Evolutionary conservation across 2,113 vertebrate species (phyloP).

Genomic region (Dolichallabes microphthalmus): DNA sequence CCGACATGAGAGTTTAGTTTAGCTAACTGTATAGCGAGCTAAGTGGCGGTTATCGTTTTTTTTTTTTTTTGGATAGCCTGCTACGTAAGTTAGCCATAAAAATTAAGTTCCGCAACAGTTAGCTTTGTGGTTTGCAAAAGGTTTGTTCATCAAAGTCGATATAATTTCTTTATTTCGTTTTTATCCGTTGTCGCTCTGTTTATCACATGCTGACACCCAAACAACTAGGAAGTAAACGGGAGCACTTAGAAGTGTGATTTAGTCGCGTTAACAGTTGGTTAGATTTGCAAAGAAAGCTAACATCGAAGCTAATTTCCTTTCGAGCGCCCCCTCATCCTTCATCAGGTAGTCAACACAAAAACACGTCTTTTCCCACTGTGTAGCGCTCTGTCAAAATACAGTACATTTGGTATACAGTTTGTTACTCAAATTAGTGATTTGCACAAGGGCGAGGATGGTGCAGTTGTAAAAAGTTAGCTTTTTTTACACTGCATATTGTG

Average conservation of each 20-base stretch:
- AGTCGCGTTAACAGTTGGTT: background rate
- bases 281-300: slow-evolving; percentile 51
- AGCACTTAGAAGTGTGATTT: background rate
- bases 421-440: background rate
- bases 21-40: slow-evolving; percentile 25
- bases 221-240: background rate
- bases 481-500: background rate
- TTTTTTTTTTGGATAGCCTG: background rate
- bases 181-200: background rate
- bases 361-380: background rate
- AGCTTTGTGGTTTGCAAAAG: slow-evolving; percentile 29
- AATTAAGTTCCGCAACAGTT: slow-evolving; percentile 58
- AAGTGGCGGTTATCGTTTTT: slow-evolving; percentile 22
- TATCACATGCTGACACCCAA: background rate
- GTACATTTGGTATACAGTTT: background rate
- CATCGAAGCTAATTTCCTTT: slow-evolving; percentile 55
- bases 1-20: slow-evolving; percentile 1
- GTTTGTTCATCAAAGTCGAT: background rate
- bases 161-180: background rate
- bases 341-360: slow-evolving; percentile 29
- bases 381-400: slow-evolving; percentile 9
- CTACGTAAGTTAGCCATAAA: slow-evolving; percentile 42
- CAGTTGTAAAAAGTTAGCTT: background rate
- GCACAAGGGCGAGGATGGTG: background rate
- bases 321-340: slow-evolving; percentile 52